Conservation (phyloP, 1,140 invertebrate species). For the Saccostrea cuccullata region DNA sequence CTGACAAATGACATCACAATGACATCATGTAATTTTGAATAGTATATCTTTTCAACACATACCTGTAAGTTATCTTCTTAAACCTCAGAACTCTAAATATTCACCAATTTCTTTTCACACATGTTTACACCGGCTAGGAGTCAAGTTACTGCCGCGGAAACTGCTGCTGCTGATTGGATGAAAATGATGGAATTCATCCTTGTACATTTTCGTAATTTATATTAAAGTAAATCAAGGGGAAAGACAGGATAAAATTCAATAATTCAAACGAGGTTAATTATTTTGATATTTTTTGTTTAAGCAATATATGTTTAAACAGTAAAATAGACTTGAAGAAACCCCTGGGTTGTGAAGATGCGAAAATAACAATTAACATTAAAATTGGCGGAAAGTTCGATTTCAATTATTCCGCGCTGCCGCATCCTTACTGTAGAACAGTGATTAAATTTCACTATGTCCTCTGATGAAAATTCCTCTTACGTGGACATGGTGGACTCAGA, state of each 20-base stretch:
- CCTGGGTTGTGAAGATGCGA: background rate
- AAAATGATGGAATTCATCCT: background rate
- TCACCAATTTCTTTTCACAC: background rate
- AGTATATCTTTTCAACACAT: background rate
- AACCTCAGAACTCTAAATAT: background rate
- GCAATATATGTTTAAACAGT: background rate
- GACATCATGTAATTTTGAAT: background rate
- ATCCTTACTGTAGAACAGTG: background rate
- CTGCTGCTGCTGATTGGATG: slow-evolving; percentile 13
- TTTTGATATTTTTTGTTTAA: background rate
- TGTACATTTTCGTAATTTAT: slow-evolving; percentile 15
- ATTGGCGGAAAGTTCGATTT: background rate
- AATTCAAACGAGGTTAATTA: background rate
- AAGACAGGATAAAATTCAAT: background rate
- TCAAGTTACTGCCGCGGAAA: background rate
- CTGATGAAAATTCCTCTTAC: background rate
- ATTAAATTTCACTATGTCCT: background rate
- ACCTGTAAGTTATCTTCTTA: background rate
- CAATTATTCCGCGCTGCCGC: background rate
- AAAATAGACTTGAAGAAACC: background rate
- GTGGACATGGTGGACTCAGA: background rate
- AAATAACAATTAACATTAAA: background rate
- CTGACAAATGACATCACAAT: slow-evolving; percentile 12
- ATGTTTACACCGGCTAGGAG: background rate
- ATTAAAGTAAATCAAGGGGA: background rate